Conservation (phyloP, 92 coral and sea anemone genomes). For the Porites divaricata region DNA sequence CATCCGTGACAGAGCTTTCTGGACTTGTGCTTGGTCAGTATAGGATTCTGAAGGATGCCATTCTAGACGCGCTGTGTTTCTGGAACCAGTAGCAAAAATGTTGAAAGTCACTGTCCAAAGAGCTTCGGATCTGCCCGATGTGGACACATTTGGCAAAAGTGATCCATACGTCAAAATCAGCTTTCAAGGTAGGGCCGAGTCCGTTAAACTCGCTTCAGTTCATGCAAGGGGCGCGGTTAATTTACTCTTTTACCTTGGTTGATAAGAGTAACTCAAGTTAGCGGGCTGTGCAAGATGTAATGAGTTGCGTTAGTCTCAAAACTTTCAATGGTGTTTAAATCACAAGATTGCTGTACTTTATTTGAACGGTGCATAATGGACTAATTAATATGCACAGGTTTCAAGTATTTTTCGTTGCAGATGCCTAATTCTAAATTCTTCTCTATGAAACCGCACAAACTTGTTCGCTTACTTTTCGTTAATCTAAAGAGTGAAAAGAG, state of each 20-base stretch:
- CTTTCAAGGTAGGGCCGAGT: conserved; percentile 67
- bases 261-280: not conserved
- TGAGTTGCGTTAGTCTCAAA: not conserved
- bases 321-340: not conserved
- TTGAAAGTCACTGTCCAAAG: conserved; percentile 64
- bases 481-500: not conserved
- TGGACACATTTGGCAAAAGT: conserved; percentile 71
- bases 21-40: not conserved
- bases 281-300: not conserved
- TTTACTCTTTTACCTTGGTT: not conserved
- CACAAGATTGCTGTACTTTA: not conserved
- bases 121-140: conserved; percentile 74
- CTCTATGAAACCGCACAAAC: not conserved
- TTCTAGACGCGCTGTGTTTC: conserved; percentile 2
- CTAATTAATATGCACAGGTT: conserved; percentile 36
- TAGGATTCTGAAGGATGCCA: not conserved
- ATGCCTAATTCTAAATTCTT: not conserved
- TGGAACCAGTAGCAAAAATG: conserved; percentile 29
- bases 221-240: not conserved
- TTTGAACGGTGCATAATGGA: not conserved
- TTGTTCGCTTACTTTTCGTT: not conserved
- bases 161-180: conserved; percentile 73
- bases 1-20: conserved; percentile 17
- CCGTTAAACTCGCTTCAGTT: not conserved
- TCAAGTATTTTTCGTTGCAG: conserved; percentile 22